A percentile compares a stretch with the other conserved stretches of the same genome.
These are phyloP conservation scores for Trematomus loennbergii DNA, from an alignment of 2,113 vertebrate species.

Conservation along the genomic window DNA sequence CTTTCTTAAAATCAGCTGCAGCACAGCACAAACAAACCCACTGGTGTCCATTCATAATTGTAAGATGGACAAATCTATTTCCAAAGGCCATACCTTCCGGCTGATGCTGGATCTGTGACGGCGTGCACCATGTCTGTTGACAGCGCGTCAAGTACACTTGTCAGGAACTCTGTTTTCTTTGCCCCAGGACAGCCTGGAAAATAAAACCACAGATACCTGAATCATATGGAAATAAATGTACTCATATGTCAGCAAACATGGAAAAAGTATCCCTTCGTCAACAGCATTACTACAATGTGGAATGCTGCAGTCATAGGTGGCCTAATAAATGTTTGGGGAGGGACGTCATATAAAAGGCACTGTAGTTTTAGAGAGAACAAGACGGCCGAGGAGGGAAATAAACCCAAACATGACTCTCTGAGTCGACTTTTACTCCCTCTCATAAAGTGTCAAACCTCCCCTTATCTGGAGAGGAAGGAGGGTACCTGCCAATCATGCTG, in stretches of 20 bases:
- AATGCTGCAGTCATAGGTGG: conserved; percentile 66
- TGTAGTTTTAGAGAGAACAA: conserved; percentile 57
- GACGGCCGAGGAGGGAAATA: conserved; percentile 50
- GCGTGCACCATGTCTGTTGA: conserved; percentile 99
- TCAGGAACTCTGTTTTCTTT: conserved; percentile 97
- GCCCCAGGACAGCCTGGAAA: conserved; percentile 93
- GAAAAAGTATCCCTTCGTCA: conserved; percentile 24
- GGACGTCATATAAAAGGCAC: conserved; percentile 64
- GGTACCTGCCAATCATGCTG: conserved; percentile 75
- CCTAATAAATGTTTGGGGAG: conserved; percentile 71
- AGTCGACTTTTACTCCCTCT: conserved; percentile 56
- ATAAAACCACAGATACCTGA: conserved; percentile 48
- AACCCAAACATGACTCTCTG: conserved; percentile 56
- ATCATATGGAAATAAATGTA: conserved; percentile 14
- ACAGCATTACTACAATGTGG: conserved; percentile 22
- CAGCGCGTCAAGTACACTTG: conserved; percentile 94
- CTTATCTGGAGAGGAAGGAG: conserved; percentile 64
- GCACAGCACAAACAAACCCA: not conserved
- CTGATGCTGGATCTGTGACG: conserved; percentile 91
- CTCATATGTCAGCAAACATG: conserved; percentile 35
- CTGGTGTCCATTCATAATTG: conserved; percentile 19
- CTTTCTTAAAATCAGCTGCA: not conserved
- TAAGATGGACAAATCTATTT: conserved; percentile 25
- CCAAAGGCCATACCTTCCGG: conserved; percentile 85
- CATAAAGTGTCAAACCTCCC: conserved; percentile 69